Base-by-base conservation (phyloP, 2,797 vertebrate genomes). In the Acrossocheilus wenchowensis region DNA sequence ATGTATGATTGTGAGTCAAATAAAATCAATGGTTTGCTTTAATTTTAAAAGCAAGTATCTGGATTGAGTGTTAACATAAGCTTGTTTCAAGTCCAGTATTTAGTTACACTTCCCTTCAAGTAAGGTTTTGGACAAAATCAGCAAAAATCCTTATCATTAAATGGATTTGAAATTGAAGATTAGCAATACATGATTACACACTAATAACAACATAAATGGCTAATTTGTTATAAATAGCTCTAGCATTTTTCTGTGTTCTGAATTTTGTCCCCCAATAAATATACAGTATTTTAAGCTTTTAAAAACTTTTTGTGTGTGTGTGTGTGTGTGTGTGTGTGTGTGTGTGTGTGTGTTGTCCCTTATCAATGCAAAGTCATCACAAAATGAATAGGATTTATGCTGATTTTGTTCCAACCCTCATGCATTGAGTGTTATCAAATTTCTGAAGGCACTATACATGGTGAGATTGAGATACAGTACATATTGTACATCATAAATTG, bases 1-100 rank as follows among this genome's bases (percentile, higher is more conserved):
- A 72, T 77, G 66, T 80, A 62, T 78, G 48, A 82, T 54, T 54
- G 71, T 71, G 9, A 41, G 4, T n/a, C 6, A 71, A 54, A 75
- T 23, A 6, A 68, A 6, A 11, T 41, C 6, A n/a, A 57, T 64
- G 78, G n/a, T 12, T 62, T 79, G 57, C 57, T 45, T 62, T 30
- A 6, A 45, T 30, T 10, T 26, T 60, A 60, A 41, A 8, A n/a
- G 3, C 34, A 60, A 60, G 75, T 41, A 15, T 39, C 75, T 75
- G 17, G 19, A 52, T 19, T 57, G 34, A 57, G 12, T 7, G 6
- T 54, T 34, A 78, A 57, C 11, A 6, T 39, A 41, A 60, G 12
- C 52, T 60, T 78, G 10, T 78, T 78, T 60, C 75, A 60, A 26
- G 21, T 26, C 54, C 36, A 78, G 57, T 54, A 36, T 54, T 77